Conservation (phyloP, 2,888 invertebrate genomes). For the Yponomeuta malinellus region DNA sequence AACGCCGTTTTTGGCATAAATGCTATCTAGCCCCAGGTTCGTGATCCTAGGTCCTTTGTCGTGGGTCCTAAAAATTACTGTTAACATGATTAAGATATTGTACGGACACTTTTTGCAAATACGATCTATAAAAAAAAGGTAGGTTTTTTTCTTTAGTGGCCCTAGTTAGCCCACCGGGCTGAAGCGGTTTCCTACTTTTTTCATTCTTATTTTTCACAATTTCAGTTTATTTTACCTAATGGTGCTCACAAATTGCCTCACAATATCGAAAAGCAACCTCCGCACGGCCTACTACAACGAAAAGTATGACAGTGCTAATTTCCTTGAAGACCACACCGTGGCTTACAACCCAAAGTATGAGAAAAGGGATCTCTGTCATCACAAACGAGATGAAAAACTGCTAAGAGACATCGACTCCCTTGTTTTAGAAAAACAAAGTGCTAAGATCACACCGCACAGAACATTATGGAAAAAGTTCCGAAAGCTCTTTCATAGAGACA, state of each 20-base stretch:
- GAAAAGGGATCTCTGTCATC: background rate
- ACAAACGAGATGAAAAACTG: background rate
- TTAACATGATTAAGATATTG: too few species aligned
- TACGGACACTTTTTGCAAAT: too few species aligned
- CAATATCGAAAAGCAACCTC: constrained; percentile 49
- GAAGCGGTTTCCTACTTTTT: too few species aligned
- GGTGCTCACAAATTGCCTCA: constrained; percentile 46
- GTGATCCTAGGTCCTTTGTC: too few species aligned
- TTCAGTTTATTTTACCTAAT: constrained; percentile 62
- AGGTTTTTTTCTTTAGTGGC: too few species aligned
- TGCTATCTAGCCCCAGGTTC: too few species aligned
- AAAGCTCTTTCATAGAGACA: background rate
- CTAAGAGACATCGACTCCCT: background rate
- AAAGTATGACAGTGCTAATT: background rate
- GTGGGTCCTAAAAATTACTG: too few species aligned
- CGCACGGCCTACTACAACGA: background rate
- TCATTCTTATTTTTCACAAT: constrained; percentile 19
- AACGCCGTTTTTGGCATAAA: too few species aligned
- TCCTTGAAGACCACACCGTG: background rate
- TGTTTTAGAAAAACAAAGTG: background rate
- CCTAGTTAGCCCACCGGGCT: too few species aligned
- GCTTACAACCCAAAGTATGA: background rate
- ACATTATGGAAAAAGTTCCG: background rate
- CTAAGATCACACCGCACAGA: background rate
- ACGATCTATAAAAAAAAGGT: too few species aligned